Percentiles rank a stretch among this genome's conserved stretches.
phyloP scores from a whole-genome alignment of 2,113 vertebrate genomes.

The Cyprinodon brontotheroides region DNA sequence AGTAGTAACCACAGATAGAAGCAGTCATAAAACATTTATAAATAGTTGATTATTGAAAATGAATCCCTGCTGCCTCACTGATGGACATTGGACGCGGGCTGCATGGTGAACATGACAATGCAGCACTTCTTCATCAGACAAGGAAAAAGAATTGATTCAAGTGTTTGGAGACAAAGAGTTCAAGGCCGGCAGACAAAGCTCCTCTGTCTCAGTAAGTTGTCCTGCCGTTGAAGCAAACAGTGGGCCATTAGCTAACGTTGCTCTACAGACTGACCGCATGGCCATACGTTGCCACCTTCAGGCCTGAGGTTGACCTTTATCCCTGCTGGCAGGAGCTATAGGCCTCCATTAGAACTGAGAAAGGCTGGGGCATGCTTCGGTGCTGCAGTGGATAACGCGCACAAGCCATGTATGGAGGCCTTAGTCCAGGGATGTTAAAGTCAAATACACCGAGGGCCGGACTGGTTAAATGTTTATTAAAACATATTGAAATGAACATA shows the following conservation, averaged over 20 bases:
- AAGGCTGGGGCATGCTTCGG: no score
- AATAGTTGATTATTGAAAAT: neutral
- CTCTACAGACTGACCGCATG: slow-evolving; percentile 2
- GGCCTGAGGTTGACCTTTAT: no score
- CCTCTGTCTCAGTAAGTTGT: slow-evolving; percentile 53
- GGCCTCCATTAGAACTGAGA: no score
- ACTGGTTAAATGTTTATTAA: no score
- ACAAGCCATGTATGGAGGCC: no score
- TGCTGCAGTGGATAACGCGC: no score
- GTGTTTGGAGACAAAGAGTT: slow-evolving; percentile 51
- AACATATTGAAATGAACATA: no score
- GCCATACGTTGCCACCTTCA: no score
- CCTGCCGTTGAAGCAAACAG: slow-evolving; percentile 63
- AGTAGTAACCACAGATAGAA: no score
- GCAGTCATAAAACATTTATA: neutral
- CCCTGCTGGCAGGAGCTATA: no score
- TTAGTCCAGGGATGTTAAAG: no score
- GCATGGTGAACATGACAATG: neutral
- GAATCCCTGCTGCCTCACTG: neutral
- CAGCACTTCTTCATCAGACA: slow-evolving; percentile 2
- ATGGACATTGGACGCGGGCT: neutral
- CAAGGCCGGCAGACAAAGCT: slow-evolving; percentile 53
- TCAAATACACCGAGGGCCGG: no score
- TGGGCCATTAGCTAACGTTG: slow-evolving; percentile 8
- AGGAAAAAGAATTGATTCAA: slow-evolving; percentile 33